Evolutionary conservation across 2,797 vertebrate species (phyloP), one percentile per base, ranked within the genome.

Genomic region (Alectoris magna): DNA sequence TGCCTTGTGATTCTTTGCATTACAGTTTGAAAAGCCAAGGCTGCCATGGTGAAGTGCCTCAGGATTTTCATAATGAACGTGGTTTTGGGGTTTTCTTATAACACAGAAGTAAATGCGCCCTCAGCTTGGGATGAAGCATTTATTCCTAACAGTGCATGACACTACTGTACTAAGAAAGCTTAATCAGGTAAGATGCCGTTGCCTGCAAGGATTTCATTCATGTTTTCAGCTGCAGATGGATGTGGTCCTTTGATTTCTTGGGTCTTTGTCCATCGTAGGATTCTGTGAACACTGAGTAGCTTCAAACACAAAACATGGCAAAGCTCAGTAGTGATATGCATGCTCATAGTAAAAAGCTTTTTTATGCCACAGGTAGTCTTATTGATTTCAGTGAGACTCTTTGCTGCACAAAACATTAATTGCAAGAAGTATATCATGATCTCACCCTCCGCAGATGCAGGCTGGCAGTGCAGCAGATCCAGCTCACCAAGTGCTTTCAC

Each of bases 51-150:
- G 48, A 91, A 87, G 14, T 36, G 34, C 12, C 7, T 60, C 53
- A 41, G 6, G 6, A 24, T 34, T 84, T 93, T 36, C 6, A 0
- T 34, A 76, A 62, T 1, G 5, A 29, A 53, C 10, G 0, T 1
- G 2, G 8, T 21, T 41, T 23, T 39, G 43, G 55, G 14, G 11
- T 26, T 71, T 79, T 90, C 23, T 12, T 14, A 6, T 36, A 69
- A 59, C 31, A 8, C 31, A 67, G 48, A 60, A 49, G 3, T 5
- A 17, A 31, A 18, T 2, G 0, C 0, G 1, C 11, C 19, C 39
- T 70, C 59, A 66, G 34, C 19, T 82, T 1, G 1, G 49, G 63
- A 34, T 0, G 14, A 23, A 24, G 66, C 15, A 43, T 73, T 41
- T 49, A 36, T 41, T 70, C 14, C 1, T 38, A 49, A 38, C 5